A percentile compares a stretch with the other conserved stretches of the same genome.
Evolutionary conservation across 2,888 invertebrate species (phyloP).

Genomic region (Lucinisca nassula): DNA sequence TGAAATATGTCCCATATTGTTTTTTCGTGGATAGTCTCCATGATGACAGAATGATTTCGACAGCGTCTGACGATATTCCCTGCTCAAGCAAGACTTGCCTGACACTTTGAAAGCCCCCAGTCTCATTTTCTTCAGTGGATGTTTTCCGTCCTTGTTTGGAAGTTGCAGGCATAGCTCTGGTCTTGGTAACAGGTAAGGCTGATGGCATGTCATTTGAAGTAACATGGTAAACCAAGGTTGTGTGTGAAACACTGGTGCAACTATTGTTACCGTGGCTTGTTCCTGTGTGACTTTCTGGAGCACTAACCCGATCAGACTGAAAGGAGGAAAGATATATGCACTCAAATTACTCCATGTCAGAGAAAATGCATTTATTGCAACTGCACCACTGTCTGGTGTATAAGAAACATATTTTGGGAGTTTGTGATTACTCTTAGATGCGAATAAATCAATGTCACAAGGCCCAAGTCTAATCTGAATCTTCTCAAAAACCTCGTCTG

Average conservation of each 20-base stretch:
- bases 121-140: too few relatives aligned
- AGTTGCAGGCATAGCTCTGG: too few relatives aligned
- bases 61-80: neutral
- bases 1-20: constrained; percentile 45
- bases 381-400: constrained; percentile 40
- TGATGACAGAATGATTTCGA: constrained; percentile 23
- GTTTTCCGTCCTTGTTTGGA: too few relatives aligned
- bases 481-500: constrained; percentile 18
- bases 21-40: constrained; percentile 27
- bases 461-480: neutral
- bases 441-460: constrained; percentile 50
- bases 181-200: too few relatives aligned
- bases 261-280: constrained; percentile 21
- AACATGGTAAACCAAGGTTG: constrained; percentile 46
- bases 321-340: constrained; percentile 60
- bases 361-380: constrained; percentile 54
- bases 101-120: constrained; percentile 3
- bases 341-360: constrained; percentile 37
- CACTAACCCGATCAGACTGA: constrained; percentile 49
- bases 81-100: neutral
- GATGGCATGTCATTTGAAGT: constrained; percentile 44
- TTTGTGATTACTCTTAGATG: constrained; percentile 40
- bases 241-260: constrained; percentile 44
- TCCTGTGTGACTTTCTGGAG: constrained; percentile 56
- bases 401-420: constrained; percentile 31